phyloP scores from a whole-genome alignment of 1,140 invertebrate species.

The Zaprionus inermis region DNA sequence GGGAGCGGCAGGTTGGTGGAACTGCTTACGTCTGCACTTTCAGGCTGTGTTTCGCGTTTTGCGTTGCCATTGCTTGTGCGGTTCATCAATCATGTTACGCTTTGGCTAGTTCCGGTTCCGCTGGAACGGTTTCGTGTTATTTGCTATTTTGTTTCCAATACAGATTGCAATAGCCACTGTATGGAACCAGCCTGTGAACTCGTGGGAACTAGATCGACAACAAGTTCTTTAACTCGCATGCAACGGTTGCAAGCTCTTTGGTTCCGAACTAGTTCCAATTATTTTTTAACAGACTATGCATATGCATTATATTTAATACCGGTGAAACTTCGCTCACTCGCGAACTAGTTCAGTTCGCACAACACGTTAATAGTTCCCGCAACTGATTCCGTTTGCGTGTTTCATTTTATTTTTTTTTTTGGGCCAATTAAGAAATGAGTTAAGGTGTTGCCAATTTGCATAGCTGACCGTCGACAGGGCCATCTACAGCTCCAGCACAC shows the following conservation, averaged over 20 bases:
- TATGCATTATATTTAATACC: no score
- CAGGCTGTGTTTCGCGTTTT: not conserved
- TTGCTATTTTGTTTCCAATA: not conserved
- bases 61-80: not conserved
- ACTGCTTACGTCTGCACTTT: conserved; percentile 1
- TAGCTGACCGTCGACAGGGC: conserved; percentile 20
- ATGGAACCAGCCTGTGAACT: no score
- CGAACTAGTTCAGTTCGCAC: not conserved
- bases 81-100: not conserved
- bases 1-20: not conserved
- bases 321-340: not conserved
- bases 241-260: no score
- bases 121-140: not conserved
- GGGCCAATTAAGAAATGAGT: not conserved
- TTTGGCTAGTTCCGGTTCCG: not conserved
- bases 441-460: conserved; percentile 23
- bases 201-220: no score
- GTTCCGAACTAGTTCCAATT: no score
- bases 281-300: no score
- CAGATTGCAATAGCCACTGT: no score
- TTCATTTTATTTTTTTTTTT: not conserved
- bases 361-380: no score
- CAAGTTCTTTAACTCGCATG: no score
- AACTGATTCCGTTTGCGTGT: not conserved
- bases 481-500: conserved; percentile 21